Conservation (phyloP, 2,888 invertebrate species). For the Chaitophorus viminalis region DNA sequence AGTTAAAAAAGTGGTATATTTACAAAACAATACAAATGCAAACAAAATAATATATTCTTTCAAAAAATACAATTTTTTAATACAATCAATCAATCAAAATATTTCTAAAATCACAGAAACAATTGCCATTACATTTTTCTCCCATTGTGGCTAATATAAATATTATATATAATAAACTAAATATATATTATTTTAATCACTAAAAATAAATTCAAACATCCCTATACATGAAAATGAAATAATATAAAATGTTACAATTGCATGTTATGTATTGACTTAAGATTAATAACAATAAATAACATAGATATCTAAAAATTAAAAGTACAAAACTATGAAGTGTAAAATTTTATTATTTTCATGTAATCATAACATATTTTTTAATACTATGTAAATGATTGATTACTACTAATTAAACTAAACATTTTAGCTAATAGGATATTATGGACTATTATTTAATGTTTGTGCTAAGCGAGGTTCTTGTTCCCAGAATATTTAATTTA, state of each 20-base stretch:
- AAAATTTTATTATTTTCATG: constrained; percentile 25
- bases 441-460: constrained; percentile 35
- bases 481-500: constrained; percentile 53
- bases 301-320: constrained; percentile 8
- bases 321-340: constrained; percentile 42
- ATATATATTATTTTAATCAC: constrained; percentile 9
- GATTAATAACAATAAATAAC: constrained; percentile 43
- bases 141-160: constrained; percentile 35
- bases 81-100: constrained; percentile 61
- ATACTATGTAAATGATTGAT: constrained; percentile 26
- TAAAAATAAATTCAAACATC: constrained; percentile 45
- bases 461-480: constrained; percentile 59
- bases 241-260: constrained; percentile 6
- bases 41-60: constrained; percentile 57
- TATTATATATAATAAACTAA: constrained; percentile 40
- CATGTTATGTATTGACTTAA: constrained; percentile 28
- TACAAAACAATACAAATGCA: constrained; percentile 42
- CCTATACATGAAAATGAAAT: constrained; percentile 19
- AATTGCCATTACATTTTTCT: constrained; percentile 57
- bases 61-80: constrained; percentile 58
- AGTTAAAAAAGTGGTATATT: constrained; percentile 20
- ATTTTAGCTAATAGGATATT: constrained; percentile 49
- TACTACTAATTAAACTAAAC: constrained; percentile 18
- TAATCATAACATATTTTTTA: constrained; percentile 16
- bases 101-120: constrained; percentile 62